phyloP scores from a whole-genome alignment of 2,113 vertebrate genomes.

The Halcyon malimbica region DNA sequence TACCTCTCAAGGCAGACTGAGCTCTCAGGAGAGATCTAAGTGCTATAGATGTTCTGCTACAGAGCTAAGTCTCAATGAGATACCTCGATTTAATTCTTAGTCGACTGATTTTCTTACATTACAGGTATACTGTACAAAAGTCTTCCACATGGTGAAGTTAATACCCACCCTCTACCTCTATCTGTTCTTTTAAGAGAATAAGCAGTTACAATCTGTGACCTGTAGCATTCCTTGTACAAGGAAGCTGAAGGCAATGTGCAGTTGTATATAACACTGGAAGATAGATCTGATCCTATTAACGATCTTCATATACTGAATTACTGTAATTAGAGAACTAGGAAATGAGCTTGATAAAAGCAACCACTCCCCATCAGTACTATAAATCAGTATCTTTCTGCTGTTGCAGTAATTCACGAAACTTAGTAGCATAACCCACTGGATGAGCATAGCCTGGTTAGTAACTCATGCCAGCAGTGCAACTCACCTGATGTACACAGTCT shows the following conservation, averaged over 20 bases:
- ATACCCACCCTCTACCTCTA: background rate
- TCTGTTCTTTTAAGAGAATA: background rate
- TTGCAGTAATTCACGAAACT: background rate
- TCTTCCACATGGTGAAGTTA: background rate
- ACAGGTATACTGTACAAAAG: background rate
- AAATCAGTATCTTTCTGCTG: background rate
- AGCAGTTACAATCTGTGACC: background rate
- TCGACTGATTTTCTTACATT: rapidly evolving
- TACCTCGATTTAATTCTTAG: background rate
- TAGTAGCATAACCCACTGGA: background rate
- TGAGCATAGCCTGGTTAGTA: rapidly evolving
- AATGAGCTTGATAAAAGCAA: background rate
- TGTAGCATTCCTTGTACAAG: background rate
- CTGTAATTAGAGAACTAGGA: background rate
- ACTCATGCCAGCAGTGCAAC: background rate
- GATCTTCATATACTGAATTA: background rate
- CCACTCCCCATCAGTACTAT: background rate
- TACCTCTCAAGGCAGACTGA: background rate
- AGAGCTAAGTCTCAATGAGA: background rate
- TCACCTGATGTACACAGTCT: background rate
- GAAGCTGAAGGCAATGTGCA: background rate
- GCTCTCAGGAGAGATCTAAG: background rate
- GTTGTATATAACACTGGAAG: background rate
- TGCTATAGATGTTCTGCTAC: background rate
- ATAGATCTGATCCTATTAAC: background rate